Conservation (phyloP, 1,140 invertebrate species). For the Cryptotermes secundus region DNA sequence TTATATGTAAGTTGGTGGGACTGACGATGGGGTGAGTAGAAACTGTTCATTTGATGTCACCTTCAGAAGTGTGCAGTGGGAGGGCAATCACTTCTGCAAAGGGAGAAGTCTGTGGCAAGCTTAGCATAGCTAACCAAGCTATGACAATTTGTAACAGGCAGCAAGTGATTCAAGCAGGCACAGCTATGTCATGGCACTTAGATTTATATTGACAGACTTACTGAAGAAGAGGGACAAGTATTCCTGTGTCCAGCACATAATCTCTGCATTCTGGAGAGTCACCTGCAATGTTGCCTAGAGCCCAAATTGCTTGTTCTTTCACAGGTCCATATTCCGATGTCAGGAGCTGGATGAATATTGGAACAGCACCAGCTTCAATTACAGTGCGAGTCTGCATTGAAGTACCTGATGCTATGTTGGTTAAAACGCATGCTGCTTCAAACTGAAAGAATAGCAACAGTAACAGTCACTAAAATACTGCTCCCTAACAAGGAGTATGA, state of each 20-base stretch:
- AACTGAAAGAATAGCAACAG: conserved; percentile 66
- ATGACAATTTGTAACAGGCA: no score
- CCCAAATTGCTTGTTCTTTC: conserved; percentile 96
- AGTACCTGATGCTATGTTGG: conserved; percentile 97
- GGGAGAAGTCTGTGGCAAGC: no score
- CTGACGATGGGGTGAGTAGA: no score
- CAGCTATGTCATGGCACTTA: no score
- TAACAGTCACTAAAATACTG: not conserved
- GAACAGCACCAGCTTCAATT: conserved; percentile 91
- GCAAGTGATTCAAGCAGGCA: no score
- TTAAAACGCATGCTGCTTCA: conserved; percentile 97
- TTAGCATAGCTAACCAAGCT: no score
- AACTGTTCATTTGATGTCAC: no score
- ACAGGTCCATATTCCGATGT: conserved; percentile 86
- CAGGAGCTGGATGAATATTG: conserved; percentile 85
- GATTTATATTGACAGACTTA: conserved; percentile 52
- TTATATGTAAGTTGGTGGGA: no score
- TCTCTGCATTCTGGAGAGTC: conserved; percentile 92
- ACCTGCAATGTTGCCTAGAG: conserved; percentile 94
- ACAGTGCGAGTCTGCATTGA: conserved; percentile 91
- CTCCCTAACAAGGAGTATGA: no score
- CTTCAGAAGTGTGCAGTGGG: no score
- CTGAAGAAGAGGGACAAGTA: conserved; percentile 86
- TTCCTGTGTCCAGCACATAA: conserved; percentile 81
- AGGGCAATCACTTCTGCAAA: no score